A percentile compares a stretch with the other conserved stretches of the same genome.
These are phyloP conservation scores for Philhelius pedissequus DNA, from an alignment of 2,888 invertebrate species.

Conservation along the genomic window DNA sequence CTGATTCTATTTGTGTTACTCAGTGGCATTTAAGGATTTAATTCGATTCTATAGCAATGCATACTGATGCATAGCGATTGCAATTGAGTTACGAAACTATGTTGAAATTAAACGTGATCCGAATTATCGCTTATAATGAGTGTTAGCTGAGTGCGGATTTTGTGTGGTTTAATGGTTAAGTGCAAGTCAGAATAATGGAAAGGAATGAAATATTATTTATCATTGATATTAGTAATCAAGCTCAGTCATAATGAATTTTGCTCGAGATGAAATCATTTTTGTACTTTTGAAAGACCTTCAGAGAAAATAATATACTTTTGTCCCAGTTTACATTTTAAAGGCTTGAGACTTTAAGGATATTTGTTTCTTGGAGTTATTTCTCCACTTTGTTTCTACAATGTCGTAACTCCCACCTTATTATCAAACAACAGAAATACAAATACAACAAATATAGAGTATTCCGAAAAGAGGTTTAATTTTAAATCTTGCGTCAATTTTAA, in stretches of 20 bases:
- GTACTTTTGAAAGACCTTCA: background rate
- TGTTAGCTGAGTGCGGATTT: background rate
- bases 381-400: too few relatives aligned
- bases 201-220: background rate
- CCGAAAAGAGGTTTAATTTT: too few relatives aligned
- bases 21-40: slow-evolving; percentile 57
- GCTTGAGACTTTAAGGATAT: too few relatives aligned
- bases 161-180: background rate
- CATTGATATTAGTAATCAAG: background rate
- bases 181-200: slow-evolving; percentile 7
- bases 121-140: slow-evolving; percentile 42
- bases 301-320: background rate
- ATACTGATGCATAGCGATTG: slow-evolving; percentile 16
- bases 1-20: slow-evolving; percentile 58
- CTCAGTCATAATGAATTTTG: background rate
- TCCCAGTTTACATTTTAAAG: too few relatives aligned
- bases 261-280: background rate
- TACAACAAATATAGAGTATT: too few relatives aligned
- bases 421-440: too few relatives aligned
- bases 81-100: slow-evolving; percentile 26
- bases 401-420: too few relatives aligned
- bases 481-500: too few relatives aligned
- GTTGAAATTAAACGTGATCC: slow-evolving; percentile 45
- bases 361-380: too few relatives aligned
- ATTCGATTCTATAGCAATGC: slow-evolving; percentile 58